Evolutionary conservation across 1,140 invertebrate genomes (phyloP).

Genomic region (Aphelenchoides besseyi): DNA sequence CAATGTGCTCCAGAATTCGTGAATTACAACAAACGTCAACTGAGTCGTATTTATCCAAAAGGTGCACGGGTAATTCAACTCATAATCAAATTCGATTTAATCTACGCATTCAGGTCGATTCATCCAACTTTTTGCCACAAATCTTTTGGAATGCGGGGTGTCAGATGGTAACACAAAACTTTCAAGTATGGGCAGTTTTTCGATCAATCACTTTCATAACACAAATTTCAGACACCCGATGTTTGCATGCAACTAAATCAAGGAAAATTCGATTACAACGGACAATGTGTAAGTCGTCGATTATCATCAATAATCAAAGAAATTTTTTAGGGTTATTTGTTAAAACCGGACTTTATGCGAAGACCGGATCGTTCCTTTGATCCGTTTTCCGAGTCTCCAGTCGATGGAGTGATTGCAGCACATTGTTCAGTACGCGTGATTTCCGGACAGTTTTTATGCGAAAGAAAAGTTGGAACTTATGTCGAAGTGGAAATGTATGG

Average conservation of each 20-base stretch:
- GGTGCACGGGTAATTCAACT: constrained; percentile 95
- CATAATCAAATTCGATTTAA: too few species aligned
- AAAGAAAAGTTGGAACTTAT: constrained; percentile 97
- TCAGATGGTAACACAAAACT: constrained; percentile 99
- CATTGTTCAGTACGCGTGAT: constrained; percentile 96
- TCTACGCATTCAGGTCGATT: too few species aligned
- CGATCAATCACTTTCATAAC: constrained; percentile 98
- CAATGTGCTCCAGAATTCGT: constrained; percentile 94
- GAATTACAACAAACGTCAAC: constrained; percentile 98
- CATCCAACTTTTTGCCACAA: constrained; percentile 94
- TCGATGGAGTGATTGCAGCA: constrained; percentile 98
- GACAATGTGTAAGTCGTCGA: constrained; percentile 71
- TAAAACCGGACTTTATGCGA: constrained; percentile 99
- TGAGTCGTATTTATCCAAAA: constrained; percentile 96
- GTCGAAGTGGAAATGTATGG: constrained; percentile 99
- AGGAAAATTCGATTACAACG: constrained; percentile 93
- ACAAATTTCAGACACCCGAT: constrained; percentile 99
- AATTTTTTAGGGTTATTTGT: constrained; percentile 82
- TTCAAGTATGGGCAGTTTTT: constrained; percentile 84
- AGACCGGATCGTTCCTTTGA: constrained; percentile 91
- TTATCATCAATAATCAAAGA: constrained; percentile 68
- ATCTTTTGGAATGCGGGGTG: constrained; percentile 99
- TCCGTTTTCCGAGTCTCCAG: constrained; percentile 96
- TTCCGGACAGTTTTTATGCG: constrained; percentile 97
- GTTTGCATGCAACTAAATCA: constrained; percentile 99